Evolutionary conservation across 2,113 vertebrate species (phyloP).

Genomic region (Lethenteron reissneri): DNA sequence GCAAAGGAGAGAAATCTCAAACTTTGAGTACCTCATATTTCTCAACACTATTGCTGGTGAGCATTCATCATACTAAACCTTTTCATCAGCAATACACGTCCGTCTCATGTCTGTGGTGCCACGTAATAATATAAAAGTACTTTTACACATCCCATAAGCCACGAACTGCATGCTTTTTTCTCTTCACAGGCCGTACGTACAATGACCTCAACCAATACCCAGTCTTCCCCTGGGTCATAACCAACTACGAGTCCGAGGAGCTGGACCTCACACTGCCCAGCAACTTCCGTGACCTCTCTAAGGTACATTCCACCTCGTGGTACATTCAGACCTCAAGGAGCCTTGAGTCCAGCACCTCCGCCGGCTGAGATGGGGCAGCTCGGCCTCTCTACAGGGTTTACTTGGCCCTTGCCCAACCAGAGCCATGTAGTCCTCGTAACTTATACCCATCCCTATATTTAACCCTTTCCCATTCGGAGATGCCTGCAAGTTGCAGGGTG

Average conservation of each 20-base stretch:
- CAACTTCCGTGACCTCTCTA: constrained; percentile 95
- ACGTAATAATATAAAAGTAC: too few relatives aligned
- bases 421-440: too few relatives aligned
- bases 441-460: too few relatives aligned
- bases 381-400: too few relatives aligned
- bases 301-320: constrained; percentile 33
- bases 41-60: constrained; percentile 94
- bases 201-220: constrained; percentile 94
- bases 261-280: constrained; percentile 79
- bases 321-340: too few relatives aligned
- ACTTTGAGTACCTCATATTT: constrained; percentile 98
- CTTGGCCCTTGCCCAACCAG: too few relatives aligned
- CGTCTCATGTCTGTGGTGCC: too few relatives aligned
- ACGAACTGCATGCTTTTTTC: constrained; percentile 7
- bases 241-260: constrained; percentile 86
- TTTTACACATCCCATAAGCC: background rate
- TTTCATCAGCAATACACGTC: constrained; percentile 5
- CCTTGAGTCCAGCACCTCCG: too few relatives aligned
- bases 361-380: too few relatives aligned
- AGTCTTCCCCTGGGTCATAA: constrained; percentile 90
- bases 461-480: too few relatives aligned
- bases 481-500: too few relatives aligned
- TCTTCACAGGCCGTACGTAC: constrained; percentile 54
- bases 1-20: constrained; percentile 93
- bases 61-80: constrained; percentile 10